Percentiles rank a stretch among this genome's conserved stretches.
phyloP scores from a whole-genome alignment of 2,797 vertebrate species.

The Geotrypetes seraphini region DNA sequence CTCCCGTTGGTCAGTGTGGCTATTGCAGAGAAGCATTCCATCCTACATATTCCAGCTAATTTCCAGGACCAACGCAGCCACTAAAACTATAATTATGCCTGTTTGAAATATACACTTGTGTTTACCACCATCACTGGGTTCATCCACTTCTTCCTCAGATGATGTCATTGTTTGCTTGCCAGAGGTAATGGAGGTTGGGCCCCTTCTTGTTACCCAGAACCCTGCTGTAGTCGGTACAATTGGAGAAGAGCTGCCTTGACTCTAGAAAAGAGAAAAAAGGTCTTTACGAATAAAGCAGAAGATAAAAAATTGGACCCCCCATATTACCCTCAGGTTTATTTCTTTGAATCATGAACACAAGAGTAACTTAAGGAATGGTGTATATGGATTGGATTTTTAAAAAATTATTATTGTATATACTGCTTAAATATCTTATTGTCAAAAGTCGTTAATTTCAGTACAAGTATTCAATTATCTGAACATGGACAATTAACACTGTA shows the following conservation, averaged over 20 bases:
- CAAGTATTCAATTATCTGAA: too few relatives aligned
- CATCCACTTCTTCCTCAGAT: slow-evolving; percentile 71
- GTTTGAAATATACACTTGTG: background rate
- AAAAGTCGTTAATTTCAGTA: too few relatives aligned
- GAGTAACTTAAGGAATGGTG: too few relatives aligned
- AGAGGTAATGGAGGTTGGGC: slow-evolving; percentile 34
- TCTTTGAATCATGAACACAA: too few relatives aligned
- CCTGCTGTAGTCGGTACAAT: slow-evolving; percentile 50
- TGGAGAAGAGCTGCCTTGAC: slow-evolving; percentile 36
- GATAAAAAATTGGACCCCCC: background rate
- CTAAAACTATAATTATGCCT: accelerated
- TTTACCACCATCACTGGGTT: slow-evolving; percentile 59
- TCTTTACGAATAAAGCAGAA: background rate
- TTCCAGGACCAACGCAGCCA: background rate
- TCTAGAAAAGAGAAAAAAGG: slow-evolving; percentile 40
- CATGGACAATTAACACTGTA: too few relatives aligned
- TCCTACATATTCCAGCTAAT: background rate
- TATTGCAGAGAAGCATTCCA: background rate
- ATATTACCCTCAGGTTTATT: too few relatives aligned
- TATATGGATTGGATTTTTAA: too few relatives aligned
- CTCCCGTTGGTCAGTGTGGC: too few relatives aligned
- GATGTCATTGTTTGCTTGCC: slow-evolving; percentile 59
- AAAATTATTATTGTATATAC: too few relatives aligned
- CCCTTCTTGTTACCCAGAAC: slow-evolving; percentile 62
- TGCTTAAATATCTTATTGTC: too few relatives aligned